phyloP scores from a whole-genome alignment of 2,888 invertebrate genomes.

The Andrena hattorfiana region DNA sequence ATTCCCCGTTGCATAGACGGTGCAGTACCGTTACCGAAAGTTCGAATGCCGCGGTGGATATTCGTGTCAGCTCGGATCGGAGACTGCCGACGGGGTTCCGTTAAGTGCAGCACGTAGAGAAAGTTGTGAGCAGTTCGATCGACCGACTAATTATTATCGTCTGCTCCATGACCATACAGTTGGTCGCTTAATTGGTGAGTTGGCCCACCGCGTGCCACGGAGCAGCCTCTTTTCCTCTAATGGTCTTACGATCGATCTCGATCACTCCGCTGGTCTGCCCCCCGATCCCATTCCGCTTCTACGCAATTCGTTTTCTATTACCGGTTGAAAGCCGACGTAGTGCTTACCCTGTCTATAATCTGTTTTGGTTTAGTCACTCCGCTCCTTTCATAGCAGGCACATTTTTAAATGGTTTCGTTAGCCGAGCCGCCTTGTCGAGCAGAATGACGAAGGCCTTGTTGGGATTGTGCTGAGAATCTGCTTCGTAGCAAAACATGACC shows the following conservation, averaged over 20 bases:
- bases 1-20: constrained; percentile 22
- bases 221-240: constrained; percentile 10
- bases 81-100: constrained; percentile 12
- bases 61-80: constrained; percentile 37
- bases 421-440: no score
- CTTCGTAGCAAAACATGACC: no score
- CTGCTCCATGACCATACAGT: constrained; percentile 34
- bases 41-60: constrained; percentile 24
- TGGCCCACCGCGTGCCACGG: constrained; percentile 34
- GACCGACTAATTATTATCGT: constrained; percentile 56
- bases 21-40: constrained; percentile 45
- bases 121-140: constrained; percentile 42
- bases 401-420: no score
- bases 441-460: no score
- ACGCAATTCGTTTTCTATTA: no score
- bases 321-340: no score
- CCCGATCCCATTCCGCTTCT: no score
- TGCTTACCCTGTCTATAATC: no score
- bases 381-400: no score
- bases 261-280: no score
- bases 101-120: constrained; percentile 50
- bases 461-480: no score
- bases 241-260: constrained; percentile 37
- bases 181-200: constrained; percentile 55
- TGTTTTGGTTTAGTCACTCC: no score